Evolutionary conservation across 2,797 vertebrate genomes (phyloP).

Genomic region (Clarias pachynema): DNA sequence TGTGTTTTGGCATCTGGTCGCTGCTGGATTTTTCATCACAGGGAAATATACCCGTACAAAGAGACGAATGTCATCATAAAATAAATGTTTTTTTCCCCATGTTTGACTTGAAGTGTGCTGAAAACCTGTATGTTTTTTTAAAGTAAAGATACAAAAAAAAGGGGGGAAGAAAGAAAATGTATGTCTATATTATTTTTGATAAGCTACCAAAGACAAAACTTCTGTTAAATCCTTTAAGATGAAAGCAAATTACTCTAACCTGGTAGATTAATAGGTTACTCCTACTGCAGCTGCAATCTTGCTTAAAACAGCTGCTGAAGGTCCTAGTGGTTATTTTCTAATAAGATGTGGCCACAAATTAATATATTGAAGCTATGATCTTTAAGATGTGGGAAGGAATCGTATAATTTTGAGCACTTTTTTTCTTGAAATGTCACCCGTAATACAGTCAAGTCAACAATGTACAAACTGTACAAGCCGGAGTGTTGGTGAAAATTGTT

Average conservation of each 20-base stretch:
- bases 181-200: neutral
- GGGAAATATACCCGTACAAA: neutral
- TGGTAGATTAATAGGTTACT: neutral
- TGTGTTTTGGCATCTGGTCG: neutral
- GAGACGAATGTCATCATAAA: neutral
- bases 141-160: neutral
- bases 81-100: neutral
- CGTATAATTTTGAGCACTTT: neutral
- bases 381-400: neutral
- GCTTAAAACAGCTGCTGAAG: constrained; percentile 1
- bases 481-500: neutral
- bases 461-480: neutral
- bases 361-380: neutral
- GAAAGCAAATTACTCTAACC: neutral
- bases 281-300: neutral
- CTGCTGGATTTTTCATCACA: neutral
- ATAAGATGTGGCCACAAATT: neutral
- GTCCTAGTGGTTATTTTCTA: neutral
- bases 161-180: too few species aligned
- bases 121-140: neutral
- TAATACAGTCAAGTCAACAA: neutral
- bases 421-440: neutral
- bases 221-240: neutral
- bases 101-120: neutral
- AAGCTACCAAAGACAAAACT: neutral